Base-by-base conservation (phyloP, 2,113 vertebrate genomes). In the Panthera tigris region DNA sequence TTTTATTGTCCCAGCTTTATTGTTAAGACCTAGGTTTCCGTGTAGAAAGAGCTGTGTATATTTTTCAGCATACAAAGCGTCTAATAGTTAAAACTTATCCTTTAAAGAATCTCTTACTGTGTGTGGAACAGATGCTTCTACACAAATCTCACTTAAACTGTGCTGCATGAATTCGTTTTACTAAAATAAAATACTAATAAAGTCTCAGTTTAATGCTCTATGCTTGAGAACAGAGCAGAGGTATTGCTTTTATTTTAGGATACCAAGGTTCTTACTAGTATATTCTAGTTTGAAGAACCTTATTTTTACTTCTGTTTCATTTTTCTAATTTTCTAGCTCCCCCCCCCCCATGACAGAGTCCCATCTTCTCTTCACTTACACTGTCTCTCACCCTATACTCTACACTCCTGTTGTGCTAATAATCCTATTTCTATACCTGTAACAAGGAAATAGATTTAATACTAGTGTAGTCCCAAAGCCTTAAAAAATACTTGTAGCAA, bases 241-340 rank as follows among this genome's bases (percentile, higher is more conserved):
- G 11, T 66, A 66, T 1, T 86, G 16, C 7, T 92, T 89, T 96
- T 80, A 73, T 89, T 11, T 36, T 63, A 91, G 76, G 45, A 84
- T 48, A 69, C 7, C 29, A 23, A 81, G 33, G 27, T 80, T 84
- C 36, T 63, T 91, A 41, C 7, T 79, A 39, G 6, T 91, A 14
- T 55, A 52, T 92, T 92, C 48, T 90, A 61, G 5, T 83, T 86
- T 81, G 16, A 61, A 92, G 45, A 83, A 36, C 36, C 39, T 39
- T 13, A 71, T 82, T 78, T 80, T 71, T 55, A 61, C 61, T 78
- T 66, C 7, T 89, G n/a, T 89, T 94, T 65, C 0, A 33, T 65
- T 92, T 94, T 95, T 88, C 81, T 97, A 57, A 89, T 95, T 76
- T 25, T 36, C 29, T 86, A 39, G 45, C 31, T 80, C 88, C 39